Percentiles rank a stretch among this genome's conserved stretches.
Conservation (phyloP, 2,113 vertebrate genomes). For the Conger conger region DNA sequence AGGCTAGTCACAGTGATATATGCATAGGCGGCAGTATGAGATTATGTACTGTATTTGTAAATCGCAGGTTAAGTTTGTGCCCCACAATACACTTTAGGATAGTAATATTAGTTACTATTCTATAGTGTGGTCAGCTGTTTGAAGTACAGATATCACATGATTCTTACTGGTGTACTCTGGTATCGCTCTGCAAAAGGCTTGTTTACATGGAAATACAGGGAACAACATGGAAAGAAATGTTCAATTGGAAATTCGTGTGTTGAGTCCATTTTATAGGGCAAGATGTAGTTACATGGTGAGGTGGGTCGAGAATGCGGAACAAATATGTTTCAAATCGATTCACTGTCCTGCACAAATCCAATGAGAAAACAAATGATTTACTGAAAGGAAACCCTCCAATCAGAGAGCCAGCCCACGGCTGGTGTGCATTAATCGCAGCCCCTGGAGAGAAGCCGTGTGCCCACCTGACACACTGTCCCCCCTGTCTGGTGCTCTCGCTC, state of each 20-base stretch:
- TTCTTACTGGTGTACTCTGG: not conserved
- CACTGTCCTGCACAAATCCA: not conserved
- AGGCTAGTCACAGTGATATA: not conserved
- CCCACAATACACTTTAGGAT: not conserved
- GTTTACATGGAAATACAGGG: constrained; percentile 7
- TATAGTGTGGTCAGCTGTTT: not conserved
- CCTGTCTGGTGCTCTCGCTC: not conserved
- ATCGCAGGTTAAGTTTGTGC: not conserved
- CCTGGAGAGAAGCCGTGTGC: not conserved
- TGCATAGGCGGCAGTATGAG: not conserved
- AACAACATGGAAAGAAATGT: not conserved
- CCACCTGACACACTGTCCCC: not conserved
- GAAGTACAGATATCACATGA: not conserved
- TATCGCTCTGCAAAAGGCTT: not conserved
- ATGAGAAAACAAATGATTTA: not conserved
- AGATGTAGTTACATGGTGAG: not conserved
- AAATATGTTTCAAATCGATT: not conserved
- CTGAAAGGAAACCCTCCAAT: not conserved
- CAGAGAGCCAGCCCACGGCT: not conserved
- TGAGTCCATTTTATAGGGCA: not conserved
- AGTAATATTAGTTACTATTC: not conserved
- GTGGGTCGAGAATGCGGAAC: not conserved
- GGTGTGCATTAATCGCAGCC: not conserved
- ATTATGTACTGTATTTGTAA: not conserved
- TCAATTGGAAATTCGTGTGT: not conserved